phyloP scores from a whole-genome alignment of 2,888 invertebrate species.

The Acronicta alni region DNA sequence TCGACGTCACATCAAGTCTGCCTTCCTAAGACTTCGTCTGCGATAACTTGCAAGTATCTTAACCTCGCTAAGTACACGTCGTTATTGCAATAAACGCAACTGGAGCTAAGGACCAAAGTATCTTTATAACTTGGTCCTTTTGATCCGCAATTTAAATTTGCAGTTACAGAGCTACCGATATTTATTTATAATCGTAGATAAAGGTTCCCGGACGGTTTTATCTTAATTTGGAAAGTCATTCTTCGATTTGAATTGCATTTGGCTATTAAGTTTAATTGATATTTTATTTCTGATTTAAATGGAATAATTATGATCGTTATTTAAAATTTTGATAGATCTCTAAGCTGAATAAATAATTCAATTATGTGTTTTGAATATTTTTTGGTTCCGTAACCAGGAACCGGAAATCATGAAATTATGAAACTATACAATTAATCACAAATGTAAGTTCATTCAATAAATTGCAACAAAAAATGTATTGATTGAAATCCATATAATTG shows the following conservation, averaged over 20 bases:
- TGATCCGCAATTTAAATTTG: slow-evolving; percentile 29
- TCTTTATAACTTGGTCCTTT: slow-evolving; percentile 7
- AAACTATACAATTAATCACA: too few species aligned
- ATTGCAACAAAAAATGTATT: too few species aligned
- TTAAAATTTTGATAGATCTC: too few species aligned
- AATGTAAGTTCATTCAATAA: too few species aligned
- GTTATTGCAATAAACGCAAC: slow-evolving; percentile 33
- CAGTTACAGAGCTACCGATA: slow-evolving; percentile 25
- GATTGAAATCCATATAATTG: too few species aligned
- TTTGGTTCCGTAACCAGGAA: too few species aligned
- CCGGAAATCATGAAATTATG: too few species aligned
- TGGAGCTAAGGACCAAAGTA: slow-evolving; percentile 16
- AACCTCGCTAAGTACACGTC: slow-evolving; percentile 26
- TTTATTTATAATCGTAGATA: slow-evolving; percentile 44
- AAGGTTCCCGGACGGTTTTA: slow-evolving; percentile 12
- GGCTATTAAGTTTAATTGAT: too few species aligned
- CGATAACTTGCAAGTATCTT: slow-evolving; percentile 31
- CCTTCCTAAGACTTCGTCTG: slow-evolving; percentile 31
- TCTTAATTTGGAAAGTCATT: slow-evolving; percentile 21
- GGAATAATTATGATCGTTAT: too few species aligned
- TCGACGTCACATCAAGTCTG: slow-evolving; percentile 14
- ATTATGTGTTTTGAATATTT: too few species aligned
- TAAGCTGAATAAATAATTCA: too few species aligned
- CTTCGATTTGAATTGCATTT: slow-evolving; percentile 3
- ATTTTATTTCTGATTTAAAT: background rate